phyloP scores from a whole-genome alignment of 2,113 vertebrate genomes.

The Lota lota region DNA sequence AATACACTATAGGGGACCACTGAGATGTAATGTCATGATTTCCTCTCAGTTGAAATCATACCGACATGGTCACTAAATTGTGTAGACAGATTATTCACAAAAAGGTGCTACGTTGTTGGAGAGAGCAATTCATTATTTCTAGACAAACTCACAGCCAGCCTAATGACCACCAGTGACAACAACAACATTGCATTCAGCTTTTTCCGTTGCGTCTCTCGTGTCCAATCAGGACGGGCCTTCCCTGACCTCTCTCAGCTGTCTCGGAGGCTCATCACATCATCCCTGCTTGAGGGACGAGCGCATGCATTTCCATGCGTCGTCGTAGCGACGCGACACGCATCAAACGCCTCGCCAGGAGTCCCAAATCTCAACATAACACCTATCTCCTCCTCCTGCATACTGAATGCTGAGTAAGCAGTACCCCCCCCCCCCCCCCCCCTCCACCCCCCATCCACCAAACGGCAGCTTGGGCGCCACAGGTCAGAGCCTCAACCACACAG shows the following conservation, averaged over 20 bases:
- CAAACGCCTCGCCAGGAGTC: constrained; percentile 40
- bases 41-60: neutral
- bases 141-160: too few species aligned
- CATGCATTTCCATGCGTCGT: constrained; percentile 19
- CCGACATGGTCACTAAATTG: neutral
- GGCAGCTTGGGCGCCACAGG: constrained; percentile 56
- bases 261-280: too few species aligned
- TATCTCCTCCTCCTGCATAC: constrained; percentile 44
- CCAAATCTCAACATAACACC: constrained; percentile 38
- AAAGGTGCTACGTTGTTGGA: neutral
- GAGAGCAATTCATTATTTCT: neutral
- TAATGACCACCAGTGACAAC: too few species aligned
- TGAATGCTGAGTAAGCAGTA: constrained; percentile 72
- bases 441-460: constrained; percentile 45
- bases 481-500: constrained; percentile 68
- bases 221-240: too few species aligned
- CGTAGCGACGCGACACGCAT: constrained; percentile 33
- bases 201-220: too few species aligned
- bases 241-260: too few species aligned
- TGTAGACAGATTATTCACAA: neutral
- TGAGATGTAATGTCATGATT: neutral
- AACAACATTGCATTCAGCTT: too few species aligned
- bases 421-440: constrained; percentile 52
- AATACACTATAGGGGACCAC: neutral
- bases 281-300: neutral